Evolutionary conservation across 2,797 vertebrate genomes (phyloP).

Genomic region (Macropodus opercularis): DNA sequence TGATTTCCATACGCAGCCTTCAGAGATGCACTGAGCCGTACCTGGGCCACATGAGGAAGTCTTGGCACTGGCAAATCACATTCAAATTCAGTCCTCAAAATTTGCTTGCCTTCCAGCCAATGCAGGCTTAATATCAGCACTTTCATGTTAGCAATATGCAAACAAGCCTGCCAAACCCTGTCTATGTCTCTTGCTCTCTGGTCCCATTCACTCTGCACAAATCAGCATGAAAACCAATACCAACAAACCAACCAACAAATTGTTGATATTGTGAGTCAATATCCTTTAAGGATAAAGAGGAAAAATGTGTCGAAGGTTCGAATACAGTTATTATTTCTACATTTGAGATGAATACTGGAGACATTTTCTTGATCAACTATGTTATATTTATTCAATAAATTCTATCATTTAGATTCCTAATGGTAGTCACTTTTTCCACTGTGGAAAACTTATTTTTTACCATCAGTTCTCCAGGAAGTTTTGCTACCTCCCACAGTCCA

Average conservation of each 20-base stretch:
- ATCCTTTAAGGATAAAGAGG: neutral
- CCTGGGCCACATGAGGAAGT: slow-evolving; percentile 86
- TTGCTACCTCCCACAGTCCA: no score
- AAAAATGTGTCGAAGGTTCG: neutral
- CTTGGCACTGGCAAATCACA: slow-evolving; percentile 92
- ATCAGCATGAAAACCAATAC: no score
- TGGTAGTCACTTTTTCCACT: no score
- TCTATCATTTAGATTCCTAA: neutral
- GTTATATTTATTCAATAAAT: no score
- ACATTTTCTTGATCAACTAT: no score
- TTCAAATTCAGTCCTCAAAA: slow-evolving; percentile 96
- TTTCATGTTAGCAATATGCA: slow-evolving; percentile 91
- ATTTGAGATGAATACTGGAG: no score
- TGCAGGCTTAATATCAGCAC: slow-evolving; percentile 79
- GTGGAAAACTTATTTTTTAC: no score
- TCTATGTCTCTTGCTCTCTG: slow-evolving; percentile 19
- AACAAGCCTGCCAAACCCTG: slow-evolving; percentile 70
- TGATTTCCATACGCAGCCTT: slow-evolving; percentile 88
- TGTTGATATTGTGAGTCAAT: neutral
- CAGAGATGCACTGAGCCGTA: slow-evolving; percentile 84
- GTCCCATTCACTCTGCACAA: slow-evolving; percentile 6
- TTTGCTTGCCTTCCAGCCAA: slow-evolving; percentile 88
- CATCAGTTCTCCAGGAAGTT: no score
- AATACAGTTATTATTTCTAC: neutral
- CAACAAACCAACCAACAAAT: neutral